Percentiles rank a stretch among this genome's conserved stretches.
phyloP scores from a whole-genome alignment of 2,797 vertebrate genomes.

The Chanos chanos region DNA sequence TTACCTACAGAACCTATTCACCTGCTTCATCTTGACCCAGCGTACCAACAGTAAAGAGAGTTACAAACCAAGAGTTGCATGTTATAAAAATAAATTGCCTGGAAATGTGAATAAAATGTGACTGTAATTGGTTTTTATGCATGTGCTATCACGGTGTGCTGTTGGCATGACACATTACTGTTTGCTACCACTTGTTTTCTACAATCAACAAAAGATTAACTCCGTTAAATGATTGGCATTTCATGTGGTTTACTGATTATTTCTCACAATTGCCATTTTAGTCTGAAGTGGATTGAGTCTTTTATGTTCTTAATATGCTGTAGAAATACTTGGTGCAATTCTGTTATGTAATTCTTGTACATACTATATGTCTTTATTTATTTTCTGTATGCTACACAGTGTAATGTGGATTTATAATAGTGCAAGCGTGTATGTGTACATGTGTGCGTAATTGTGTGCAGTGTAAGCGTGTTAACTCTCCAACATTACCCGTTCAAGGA shows the following conservation, averaged over 20 bases:
- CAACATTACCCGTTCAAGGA: constrained; percentile 6
- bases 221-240: not conserved
- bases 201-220: not conserved
- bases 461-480: not conserved
- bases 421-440: not conserved
- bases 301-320: constrained; percentile 59
- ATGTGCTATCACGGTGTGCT: no score
- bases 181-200: not conserved
- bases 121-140: no score
- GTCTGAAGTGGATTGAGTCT: constrained; percentile 31
- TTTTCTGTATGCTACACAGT: constrained; percentile 77
- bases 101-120: no score
- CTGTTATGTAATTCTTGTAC: constrained; percentile 65
- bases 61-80: no score
- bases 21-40: no score
- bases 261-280: constrained; percentile 18
- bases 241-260: constrained; percentile 47
- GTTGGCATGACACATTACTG: constrained; percentile 33
- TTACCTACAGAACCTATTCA: no score
- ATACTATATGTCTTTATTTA: constrained; percentile 81
- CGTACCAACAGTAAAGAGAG: no score
- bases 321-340: constrained; percentile 61
- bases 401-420: constrained; percentile 61
- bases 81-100: no score
- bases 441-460: constrained; percentile 2